Base-by-base conservation (phyloP, 2,888 invertebrate genomes). In the Synergus umbraculus region DNA sequence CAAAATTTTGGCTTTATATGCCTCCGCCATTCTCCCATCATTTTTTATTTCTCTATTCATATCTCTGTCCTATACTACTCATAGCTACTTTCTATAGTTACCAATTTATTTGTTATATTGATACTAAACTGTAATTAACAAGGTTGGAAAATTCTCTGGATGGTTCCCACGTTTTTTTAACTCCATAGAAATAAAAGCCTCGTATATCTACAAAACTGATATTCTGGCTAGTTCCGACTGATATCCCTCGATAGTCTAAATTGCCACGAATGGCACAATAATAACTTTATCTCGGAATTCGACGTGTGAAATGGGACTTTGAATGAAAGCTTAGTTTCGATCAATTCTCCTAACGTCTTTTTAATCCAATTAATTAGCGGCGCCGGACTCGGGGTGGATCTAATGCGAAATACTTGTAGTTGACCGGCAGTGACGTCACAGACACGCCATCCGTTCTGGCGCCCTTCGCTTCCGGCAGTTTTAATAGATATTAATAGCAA, bases 401-500 rank as follows among this genome's bases (percentile, higher is more conserved):
- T 91, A 91, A 92, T 92, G 92, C 91, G 92, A 92, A 92, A 92
- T 90, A 90, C 92, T 91, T 91, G 92, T 92, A 90, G 89, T 89
- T 89, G 88, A 88, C 89, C 89, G 88, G 89, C 86, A 89, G 87
- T 92, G 90, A 91, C 91, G 92, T 91, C 90, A 91, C 87, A 86
- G 86, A 83, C 85, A 86, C 85, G 85, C 86, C 88, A 86, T 84
- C 76, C 76, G 83, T 78, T 66, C 76, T 49, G 73, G 80, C 81
- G 86, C 87, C 87, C 85, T 84, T 82, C 76, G 83, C 89, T 89
- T 91, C 90, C 90, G 88, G 83, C 83, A 79, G 81, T 85, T 86
- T 86, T 91, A 91, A 92, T 90, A 87, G 89, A 91, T 91, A 92
- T 92, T 91, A 91, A 92, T 92, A 87, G 90, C 82, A 78, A 80